These are phyloP conservation scores for Megaustenia siamemsis DNA, from an alignment of 2,888 invertebrate species.

Conservation along the genomic window DNA sequence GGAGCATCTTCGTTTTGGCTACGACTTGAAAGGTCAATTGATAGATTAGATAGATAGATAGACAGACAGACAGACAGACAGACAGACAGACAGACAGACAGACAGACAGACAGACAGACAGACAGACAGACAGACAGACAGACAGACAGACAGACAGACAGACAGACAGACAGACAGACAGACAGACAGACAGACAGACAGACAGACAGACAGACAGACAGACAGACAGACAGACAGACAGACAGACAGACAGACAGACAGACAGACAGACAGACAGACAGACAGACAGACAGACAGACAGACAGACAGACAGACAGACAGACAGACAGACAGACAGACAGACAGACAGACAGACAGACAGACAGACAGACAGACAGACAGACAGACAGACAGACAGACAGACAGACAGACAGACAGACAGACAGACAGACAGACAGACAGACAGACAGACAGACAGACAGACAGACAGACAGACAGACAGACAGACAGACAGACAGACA, in stretches of 20 bases:
- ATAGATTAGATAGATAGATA: too few relatives aligned
- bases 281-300: slow-evolving; percentile 9
- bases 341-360: slow-evolving; percentile 1
- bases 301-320: slow-evolving; percentile 9
- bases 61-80: slow-evolving; percentile 21
- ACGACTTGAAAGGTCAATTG: too few relatives aligned
- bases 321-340: slow-evolving; percentile 9
- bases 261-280: slow-evolving; percentile 9
- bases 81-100: slow-evolving; percentile 10
- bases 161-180: slow-evolving; percentile 24
- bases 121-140: slow-evolving; percentile 29
- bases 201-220: slow-evolving; percentile 29
- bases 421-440: not conserved
- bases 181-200: slow-evolving; percentile 24
- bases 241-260: slow-evolving; percentile 9
- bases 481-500: too few relatives aligned
- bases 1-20: not conserved
- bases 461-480: too few relatives aligned
- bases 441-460: too few relatives aligned
- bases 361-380: not conserved
- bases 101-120: slow-evolving; percentile 29
- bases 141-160: slow-evolving; percentile 23
- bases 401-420: slow-evolving; percentile 1
- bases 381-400: not conserved
- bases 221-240: slow-evolving; percentile 9